Conservation (phyloP, 2,797 vertebrate genomes). For the Rhinichthys osculus region DNA sequence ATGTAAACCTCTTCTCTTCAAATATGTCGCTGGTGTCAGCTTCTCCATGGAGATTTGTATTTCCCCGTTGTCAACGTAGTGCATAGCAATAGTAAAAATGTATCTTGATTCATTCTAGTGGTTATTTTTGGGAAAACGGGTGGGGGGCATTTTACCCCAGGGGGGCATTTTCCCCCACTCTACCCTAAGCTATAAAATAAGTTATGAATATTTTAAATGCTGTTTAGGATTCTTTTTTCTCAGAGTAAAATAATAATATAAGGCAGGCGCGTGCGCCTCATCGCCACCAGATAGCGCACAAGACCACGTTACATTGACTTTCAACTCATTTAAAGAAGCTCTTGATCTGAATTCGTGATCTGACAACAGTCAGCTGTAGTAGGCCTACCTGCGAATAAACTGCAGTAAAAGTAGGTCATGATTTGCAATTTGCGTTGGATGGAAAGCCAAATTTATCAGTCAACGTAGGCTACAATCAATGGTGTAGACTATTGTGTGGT, state of each 20-base stretch:
- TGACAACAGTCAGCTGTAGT: neutral
- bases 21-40: too few relatives aligned
- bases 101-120: too few relatives aligned
- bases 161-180: too few relatives aligned
- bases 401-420: neutral
- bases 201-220: neutral
- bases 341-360: neutral
- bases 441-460: neutral
- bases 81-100: too few relatives aligned
- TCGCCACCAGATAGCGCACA: slow-evolving; percentile 46
- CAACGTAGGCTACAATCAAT: neutral
- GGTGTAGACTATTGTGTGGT: neutral
- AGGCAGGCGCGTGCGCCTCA: neutral
- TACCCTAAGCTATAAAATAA: neutral
- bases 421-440: neutral
- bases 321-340: neutral
- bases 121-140: too few relatives aligned
- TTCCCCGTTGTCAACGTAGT: too few relatives aligned
- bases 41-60: too few relatives aligned
- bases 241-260: neutral
- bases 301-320: neutral
- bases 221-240: neutral
- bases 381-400: neutral
- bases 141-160: too few relatives aligned
- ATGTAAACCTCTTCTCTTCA: too few relatives aligned